A percentile compares a stretch with the other conserved stretches of the same genome.
These are phyloP conservation scores for Hydraecia micacea DNA, from an alignment of 2,888 invertebrate genomes.

Conservation along the genomic window DNA sequence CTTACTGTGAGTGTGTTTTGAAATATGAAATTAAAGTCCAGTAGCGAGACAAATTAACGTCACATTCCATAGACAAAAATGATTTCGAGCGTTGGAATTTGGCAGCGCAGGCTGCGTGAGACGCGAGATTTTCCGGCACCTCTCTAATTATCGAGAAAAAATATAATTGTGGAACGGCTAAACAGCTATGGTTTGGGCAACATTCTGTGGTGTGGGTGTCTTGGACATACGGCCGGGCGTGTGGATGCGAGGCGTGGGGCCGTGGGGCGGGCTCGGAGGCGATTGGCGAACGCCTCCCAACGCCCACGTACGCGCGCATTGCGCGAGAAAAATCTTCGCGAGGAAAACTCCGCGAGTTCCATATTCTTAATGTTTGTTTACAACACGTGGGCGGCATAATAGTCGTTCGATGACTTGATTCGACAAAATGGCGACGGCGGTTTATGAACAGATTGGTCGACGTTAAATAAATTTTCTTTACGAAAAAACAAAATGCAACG, in stretches of 20 bases:
- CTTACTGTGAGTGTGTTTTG: conserved; percentile 33
- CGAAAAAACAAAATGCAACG: conserved; percentile 25
- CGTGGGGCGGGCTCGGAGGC: conserved; percentile 85
- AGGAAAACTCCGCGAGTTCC: conserved; percentile 80
- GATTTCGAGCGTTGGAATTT: conserved; percentile 41
- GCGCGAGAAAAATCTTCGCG: conserved; percentile 84
- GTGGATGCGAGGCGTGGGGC: conserved; percentile 79
- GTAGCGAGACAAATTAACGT: conserved; percentile 39
- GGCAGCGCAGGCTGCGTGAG: conserved; percentile 34
- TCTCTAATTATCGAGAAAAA: conserved; percentile 56
- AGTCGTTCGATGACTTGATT: conserved; percentile 70
- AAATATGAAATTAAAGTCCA: conserved; percentile 43
- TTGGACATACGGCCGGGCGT: conserved; percentile 75
- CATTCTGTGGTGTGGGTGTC: conserved; percentile 64
- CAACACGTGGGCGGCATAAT: conserved; percentile 80
- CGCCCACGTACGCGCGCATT: conserved; percentile 87
- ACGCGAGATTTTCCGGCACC: conserved; percentile 45
- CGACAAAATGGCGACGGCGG: conserved; percentile 79
- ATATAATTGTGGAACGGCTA: conserved; percentile 51
- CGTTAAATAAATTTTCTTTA: conserved; percentile 59
- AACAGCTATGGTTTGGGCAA: conserved; percentile 53
- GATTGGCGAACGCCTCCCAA: conserved; percentile 90
- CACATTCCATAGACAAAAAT: conserved; percentile 40
- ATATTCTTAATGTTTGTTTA: conserved; percentile 80
- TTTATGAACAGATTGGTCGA: conserved; percentile 68